Percentiles rank a stretch among this genome's conserved stretches.
Evolutionary conservation across 2,797 vertebrate species (phyloP).

Genomic region (Myotis vivesi): DNA sequence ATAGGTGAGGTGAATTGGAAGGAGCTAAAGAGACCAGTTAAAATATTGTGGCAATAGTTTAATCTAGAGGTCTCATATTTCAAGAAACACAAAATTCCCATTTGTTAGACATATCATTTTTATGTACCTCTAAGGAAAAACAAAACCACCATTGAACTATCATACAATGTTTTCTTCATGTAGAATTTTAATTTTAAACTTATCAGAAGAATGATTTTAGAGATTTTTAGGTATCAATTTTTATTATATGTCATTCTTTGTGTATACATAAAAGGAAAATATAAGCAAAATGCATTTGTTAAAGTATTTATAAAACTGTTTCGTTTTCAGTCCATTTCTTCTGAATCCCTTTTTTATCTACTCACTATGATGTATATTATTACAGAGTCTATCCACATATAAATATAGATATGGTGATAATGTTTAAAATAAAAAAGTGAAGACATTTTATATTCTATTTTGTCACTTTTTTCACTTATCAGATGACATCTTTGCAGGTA

Average conservation of each 20-base stretch:
- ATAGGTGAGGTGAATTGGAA: not conserved
- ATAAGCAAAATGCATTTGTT: not conserved
- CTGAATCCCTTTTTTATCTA: not conserved
- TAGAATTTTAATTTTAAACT: conserved; percentile 19
- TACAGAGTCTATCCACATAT: not conserved
- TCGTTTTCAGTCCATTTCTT: not conserved
- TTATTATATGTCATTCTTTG: not conserved
- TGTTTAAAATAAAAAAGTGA: not conserved
- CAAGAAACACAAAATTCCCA: not conserved
- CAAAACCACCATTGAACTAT: not conserved
- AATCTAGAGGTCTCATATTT: not conserved
- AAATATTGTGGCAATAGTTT: not conserved
- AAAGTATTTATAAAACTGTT: not conserved
- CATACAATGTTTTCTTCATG: not conserved
- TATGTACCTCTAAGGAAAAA: not conserved
- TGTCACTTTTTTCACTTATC: not conserved
- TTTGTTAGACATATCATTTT: not conserved
- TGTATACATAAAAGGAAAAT: not conserved
- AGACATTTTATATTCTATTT: not conserved
- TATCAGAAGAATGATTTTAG: not conserved
- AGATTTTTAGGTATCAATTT: not conserved
- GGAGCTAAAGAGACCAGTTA: not conserved
- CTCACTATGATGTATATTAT: not conserved
- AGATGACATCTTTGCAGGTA: not conserved
- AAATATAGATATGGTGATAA: not conserved